Evolutionary conservation across 2,797 vertebrate genomes (phyloP), one percentile per base, ranked within the genome.

Genomic region (Dryobates pubescens): DNA sequence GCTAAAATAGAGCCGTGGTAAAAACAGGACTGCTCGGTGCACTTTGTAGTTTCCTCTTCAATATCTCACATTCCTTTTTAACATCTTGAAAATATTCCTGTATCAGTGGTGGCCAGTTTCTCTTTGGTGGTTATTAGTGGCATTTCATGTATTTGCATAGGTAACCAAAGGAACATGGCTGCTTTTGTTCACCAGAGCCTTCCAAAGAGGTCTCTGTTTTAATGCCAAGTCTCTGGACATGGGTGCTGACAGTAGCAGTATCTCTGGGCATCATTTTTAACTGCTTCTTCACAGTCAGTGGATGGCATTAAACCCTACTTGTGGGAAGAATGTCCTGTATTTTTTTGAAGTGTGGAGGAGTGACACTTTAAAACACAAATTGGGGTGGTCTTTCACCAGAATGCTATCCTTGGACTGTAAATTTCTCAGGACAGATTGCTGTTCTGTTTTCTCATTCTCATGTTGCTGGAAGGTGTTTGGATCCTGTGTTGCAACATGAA

Each of bases 311-410:
- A 90, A 22, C 94, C 79, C 73, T 83, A 13, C 79, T 90, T 85
- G 86, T 93, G 92, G 93, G 75, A 94, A 82, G 86, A 27, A 34
- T 89, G 57, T 82, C 85, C 87, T 95, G 41, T 89, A 64, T 86
- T 92, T 91, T 92, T 86, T 86, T 57, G 76, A 73, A 30, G 17
- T 84, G 74, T 75, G 86, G 86, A 59, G 86, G 83, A 96, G 83
- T 87, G 79, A 72, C 82, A 72, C 72, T 78, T 89, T 5, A 36
- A 36, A 90, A 30, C 54, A 65, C 69, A 57, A 30, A 53, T 63
- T 62, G 65, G 65, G 59, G 43, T 82, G 83, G 83, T 92, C 88
- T 94, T 90, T 89, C 78, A 89, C 75, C 78, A 80, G 72, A 63
- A 10, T 72, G 77, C 59, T 93, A 29, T 90, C 88, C 63, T 93